Base-by-base conservation (phyloP, 1,140 invertebrate genomes). In the Neodiprion lecontei region DNA sequence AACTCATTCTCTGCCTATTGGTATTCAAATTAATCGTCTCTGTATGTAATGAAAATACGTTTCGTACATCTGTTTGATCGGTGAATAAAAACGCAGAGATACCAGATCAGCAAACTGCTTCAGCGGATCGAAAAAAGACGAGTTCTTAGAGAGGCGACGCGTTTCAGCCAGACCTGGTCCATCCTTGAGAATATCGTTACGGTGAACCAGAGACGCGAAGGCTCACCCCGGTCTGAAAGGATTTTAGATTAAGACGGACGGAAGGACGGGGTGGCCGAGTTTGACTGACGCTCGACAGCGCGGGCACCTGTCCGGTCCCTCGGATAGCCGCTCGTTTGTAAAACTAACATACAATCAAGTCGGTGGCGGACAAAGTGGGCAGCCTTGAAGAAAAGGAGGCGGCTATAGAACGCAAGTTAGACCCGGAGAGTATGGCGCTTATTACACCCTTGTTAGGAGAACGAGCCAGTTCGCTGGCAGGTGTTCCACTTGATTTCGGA, bases 381-480 rank as follows among this genome's bases (percentile, higher is more conserved):
- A 61, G 77, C 66, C 28, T 40, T 72, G 75, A 79, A 69, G 79
- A 77, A 78, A 48, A 76, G 66, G 79, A 77, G 78, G 77, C 65
- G 80, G 61, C 77, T 74, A 71, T 67, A 73, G 74, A 76, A 74
- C 82, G 84, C 65, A 79, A 79, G 53, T 14, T 61, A 61, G 53
- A 61, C 11, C 53, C 53, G 53, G 53, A 61, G 53, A 61, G 53
- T 40, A 61, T 61, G 53, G 53, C 78, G 81, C 79, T 87, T 88
- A 88, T 88, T 88, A 87, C 84, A 81, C 81, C 78, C 87, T 88
- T 88, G 86, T 88, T 88, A 88, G 81, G 68, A 77, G 79, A 83
- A 77, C 78, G 83, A 85, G 82, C 53, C n/a, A 61, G 53, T 61
- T 5, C 9, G n/a, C n/a, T 12, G 84, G 80, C 87, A 87, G 86